Evolutionary conservation across 2,113 vertebrate genomes (phyloP), one percentile per base, ranked within the genome.

Genomic region (Cygnus buccinator): DNA sequence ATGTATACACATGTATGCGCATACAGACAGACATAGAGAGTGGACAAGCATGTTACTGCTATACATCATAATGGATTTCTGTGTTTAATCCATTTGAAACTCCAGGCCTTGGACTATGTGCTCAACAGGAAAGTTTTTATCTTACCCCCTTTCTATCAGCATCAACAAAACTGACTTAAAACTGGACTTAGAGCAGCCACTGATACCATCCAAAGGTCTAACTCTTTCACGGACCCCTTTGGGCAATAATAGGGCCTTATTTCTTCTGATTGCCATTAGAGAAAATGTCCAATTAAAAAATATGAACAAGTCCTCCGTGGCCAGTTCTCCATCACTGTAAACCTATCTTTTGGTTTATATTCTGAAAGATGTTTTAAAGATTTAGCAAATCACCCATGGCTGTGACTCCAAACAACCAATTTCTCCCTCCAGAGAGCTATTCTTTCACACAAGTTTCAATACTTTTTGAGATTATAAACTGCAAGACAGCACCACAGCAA

Each of bases 271-370:
- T 23, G 28, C n/a, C n/a, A 39, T 4, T 50, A 66, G 25, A 61
- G 13, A 59, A 87, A 68, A 79, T 8, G 31, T 43, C 41, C 72
- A 52, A 20, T 22, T 77, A 59, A 62, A 74, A 72, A 21, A 28
- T 0, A 0, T 7, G 19, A 87, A 86, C 1, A 1, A 84, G 20
- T 20, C n/a, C 72, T 33, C 29, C 14, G 7, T 0, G 0, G n/a
- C 10, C 35, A 76, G 23, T 21, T 62, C 35, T 71, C 35, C 48
- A 33, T 23, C 67, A 8, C 26, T 50, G 28, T 28, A 73, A 62
- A 54, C 33, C 41, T 41, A 52, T 52, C 23, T 52, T 52, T 28
- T 6, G 1, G 10, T 62, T 93, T 62, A 8, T 48, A 68, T 87
- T 87, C 84, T 78, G 58, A 89, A 91, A 85, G 43, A 65, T 7